Conservation (phyloP, 2,888 invertebrate species). For the Mellilla xanthometata region DNA sequence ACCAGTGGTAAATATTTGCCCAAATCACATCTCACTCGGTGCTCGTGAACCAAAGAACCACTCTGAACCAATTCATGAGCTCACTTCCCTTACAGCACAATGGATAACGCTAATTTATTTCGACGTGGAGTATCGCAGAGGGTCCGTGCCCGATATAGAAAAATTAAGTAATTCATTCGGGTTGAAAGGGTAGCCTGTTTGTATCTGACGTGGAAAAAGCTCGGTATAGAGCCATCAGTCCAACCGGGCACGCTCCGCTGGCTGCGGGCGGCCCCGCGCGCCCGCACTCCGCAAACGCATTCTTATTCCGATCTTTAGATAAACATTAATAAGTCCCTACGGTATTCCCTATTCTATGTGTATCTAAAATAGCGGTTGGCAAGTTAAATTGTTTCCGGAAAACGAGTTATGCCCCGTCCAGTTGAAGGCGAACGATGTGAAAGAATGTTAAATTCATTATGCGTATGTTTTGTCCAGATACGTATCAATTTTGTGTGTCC, state of each 20-base stretch:
- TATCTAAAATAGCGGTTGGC: constrained; percentile 59
- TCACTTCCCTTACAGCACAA: constrained; percentile 52
- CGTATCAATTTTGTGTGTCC: constrained; percentile 55
- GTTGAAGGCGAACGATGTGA: constrained; percentile 51
- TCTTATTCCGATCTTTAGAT: constrained; percentile 77
- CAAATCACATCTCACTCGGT: constrained; percentile 45
- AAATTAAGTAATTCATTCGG: constrained; percentile 80
- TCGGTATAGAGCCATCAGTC: constrained; percentile 64
- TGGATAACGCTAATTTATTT: constrained; percentile 72
- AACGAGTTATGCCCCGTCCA: constrained; percentile 56
- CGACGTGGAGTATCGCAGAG: constrained; percentile 59
- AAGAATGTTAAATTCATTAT: constrained; percentile 67
- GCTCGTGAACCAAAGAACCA: constrained; percentile 51
- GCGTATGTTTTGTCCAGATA: constrained; percentile 59
- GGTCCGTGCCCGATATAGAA: constrained; percentile 64
- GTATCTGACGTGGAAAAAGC: constrained; percentile 73
- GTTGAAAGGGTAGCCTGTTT: constrained; percentile 74
- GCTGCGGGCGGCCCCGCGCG: constrained; percentile 48
- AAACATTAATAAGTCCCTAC: constrained; percentile 69
- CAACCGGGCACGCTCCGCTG: constrained; percentile 68
- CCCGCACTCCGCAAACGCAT: constrained; percentile 58
- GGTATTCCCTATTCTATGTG: constrained; percentile 51
- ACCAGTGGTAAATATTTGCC: constrained; percentile 47
- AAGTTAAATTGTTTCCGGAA: constrained; percentile 75
- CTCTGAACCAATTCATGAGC: constrained; percentile 53